Evolutionary conservation across 2,797 vertebrate genomes (phyloP), one percentile per base, ranked within the genome.

Genomic region (Eulemur mongoz): DNA sequence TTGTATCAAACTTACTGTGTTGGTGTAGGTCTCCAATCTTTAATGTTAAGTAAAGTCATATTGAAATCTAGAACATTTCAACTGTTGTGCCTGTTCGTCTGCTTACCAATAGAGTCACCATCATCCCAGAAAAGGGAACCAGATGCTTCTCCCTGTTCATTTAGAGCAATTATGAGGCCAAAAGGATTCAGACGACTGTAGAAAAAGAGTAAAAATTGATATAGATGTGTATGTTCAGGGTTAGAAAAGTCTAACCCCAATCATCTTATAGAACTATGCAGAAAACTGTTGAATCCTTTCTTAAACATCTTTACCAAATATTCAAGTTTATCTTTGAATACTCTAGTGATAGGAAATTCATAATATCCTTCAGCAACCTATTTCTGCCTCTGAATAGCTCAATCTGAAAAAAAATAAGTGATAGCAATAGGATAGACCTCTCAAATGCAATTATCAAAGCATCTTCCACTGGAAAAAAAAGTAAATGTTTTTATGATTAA

Each of bases 61-160:
- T 14, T 75, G 23, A 90, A 90, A 76, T 59, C 15, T 45, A 82
- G 54, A 86, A 63, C 32, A 54, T 63, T 78, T 32, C 38, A 72
- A 90, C 59, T 57, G 27, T 5, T 89, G 10, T 54, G 52, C n/a
- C 35, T n/a, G 13, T 63, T 67, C 32, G 27, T 35, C 57, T 59
- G 59, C 98, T 98, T 97, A 98, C 96, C 97, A 0, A 97, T 54
- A 43, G 98, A 98, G 91, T 98, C 97, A 35, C 97, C 97, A 3
- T 98, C 97, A 89, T 98, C 98, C 98, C 98, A 98, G 95, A 98
- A 98, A 69, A 98, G 96, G 72, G 95, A 98, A 9, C 97, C 97
- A 87, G 91, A 96, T 78, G 97, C 96, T 97, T 97, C 43, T 76
- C 84, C 97, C 48, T 92, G 54, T 43, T 98, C 95, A 87, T 98